Conservation (phyloP, 2,113 vertebrate genomes). For the Oophaga pumilio region DNA sequence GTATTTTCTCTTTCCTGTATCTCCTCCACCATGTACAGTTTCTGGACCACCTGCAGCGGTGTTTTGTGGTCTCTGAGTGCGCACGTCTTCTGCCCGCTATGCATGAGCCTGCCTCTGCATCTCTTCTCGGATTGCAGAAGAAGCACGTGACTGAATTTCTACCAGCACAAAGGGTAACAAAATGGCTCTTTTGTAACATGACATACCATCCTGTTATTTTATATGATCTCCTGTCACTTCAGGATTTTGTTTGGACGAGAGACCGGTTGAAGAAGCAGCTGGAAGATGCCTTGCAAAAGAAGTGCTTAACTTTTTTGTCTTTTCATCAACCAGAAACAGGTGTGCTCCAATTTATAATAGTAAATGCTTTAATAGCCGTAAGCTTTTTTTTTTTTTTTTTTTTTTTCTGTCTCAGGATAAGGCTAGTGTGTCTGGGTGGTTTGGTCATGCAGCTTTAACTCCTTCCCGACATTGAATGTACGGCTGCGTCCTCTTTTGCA, state of each 20-base stretch:
- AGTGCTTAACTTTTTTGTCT: constrained; percentile 75
- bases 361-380: not conserved
- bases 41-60: constrained; percentile 76
- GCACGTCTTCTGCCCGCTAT: constrained; percentile 66
- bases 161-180: constrained; percentile 70
- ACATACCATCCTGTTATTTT: not conserved
- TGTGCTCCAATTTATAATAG: constrained; percentile 55
- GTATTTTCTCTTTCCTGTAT: not conserved
- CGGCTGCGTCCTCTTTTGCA: too few species aligned
- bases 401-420: too few species aligned
- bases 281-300: constrained; percentile 79
- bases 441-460: too few species aligned
- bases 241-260: constrained; percentile 78
- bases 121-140: constrained; percentile 71
- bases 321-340: constrained; percentile 82
- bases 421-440: too few species aligned
- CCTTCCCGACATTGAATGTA: too few species aligned
- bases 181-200: not conserved
- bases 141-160: constrained; percentile 73
- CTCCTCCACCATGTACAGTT: constrained; percentile 67
- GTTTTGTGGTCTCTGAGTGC: constrained; percentile 76
- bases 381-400: too few species aligned
- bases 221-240: not conserved
- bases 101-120: constrained; percentile 43
- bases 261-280: constrained; percentile 72